Base-by-base conservation (phyloP, 2,797 vertebrate species). In the Ptychadena robeensis region DNA sequence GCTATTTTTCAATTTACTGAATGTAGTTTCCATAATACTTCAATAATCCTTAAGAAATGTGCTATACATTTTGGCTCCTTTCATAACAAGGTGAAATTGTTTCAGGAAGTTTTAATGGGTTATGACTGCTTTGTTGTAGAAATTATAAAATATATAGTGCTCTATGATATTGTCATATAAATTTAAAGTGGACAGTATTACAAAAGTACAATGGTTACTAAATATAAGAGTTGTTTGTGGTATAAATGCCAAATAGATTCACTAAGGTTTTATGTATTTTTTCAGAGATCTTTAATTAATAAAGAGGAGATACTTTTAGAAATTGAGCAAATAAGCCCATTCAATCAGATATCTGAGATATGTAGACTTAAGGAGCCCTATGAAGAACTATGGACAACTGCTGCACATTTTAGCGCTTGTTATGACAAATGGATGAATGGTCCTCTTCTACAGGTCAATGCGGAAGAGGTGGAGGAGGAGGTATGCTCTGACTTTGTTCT, bases 381-480 rank as follows among this genome's bases (percentile, higher is more conserved):
- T 86, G 88, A 86, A 69, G 83, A 63, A 31, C 7, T 87, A 28
- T 0, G 0, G 69, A 71, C 57, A 68, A 86, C 30, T 73, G 71
- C 71, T n/a, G 44, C 87, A 6, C 79, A 83, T 14, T 85, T 88
- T 63, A 83, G 73, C 0, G 0, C 59, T 22, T 74, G 32, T 1
- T 77, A 30, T 64, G 82, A 86, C 10, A 65, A 78, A 22, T 72
- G 75, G 48, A 61, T 84, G 77, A 83, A 63, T 59, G 44, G 69
- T 82, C 77, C 73, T 63, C 2, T 88, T 73, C 57, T 84, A 28
- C 25, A 66, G 74, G 81, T 88, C 40, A 79, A 73, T 77, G 82
- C 75, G 32, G 64, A 86, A 82, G 77, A 88, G 81, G 79, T 35
- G 2, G 35, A 75, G 25, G 68, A 87, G 81, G 82, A 85, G 31